A percentile compares a stretch with the other conserved stretches of the same genome.
These are phyloP conservation scores for Fregetta grallaria DNA, from an alignment of 2,113 vertebrate genomes.

Conservation along the genomic window DNA sequence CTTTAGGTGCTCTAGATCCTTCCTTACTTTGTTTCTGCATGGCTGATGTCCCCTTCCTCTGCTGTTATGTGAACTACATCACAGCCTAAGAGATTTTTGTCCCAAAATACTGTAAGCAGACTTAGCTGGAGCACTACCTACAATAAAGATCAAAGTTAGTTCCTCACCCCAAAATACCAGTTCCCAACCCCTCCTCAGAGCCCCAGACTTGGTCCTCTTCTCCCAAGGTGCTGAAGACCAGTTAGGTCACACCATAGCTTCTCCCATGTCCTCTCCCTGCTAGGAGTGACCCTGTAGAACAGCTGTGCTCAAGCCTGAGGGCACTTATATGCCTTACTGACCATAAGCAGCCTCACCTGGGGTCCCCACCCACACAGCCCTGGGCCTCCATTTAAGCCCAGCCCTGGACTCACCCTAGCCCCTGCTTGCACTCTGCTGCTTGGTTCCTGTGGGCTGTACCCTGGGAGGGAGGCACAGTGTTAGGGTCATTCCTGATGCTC, in stretches of 20 bases:
- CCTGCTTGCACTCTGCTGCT: fast-evolving
- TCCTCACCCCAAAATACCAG: background rate
- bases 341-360: background rate
- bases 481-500: fast-evolving
- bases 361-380: background rate
- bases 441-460: fast-evolving
- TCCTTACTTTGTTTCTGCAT: background rate
- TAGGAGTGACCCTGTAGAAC: fast-evolving
- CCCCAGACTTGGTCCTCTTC: fast-evolving
- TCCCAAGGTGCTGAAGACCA: background rate
- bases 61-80: background rate
- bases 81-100: background rate
- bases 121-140: fast-evolving
- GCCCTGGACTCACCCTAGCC: fast-evolving
- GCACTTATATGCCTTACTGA: background rate
- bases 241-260: fast-evolving
- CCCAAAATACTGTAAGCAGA: background rate
- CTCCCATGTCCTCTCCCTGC: fast-evolving
- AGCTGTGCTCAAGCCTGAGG: background rate
- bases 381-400: background rate
- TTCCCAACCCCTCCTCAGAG: background rate
- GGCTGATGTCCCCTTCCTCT: background rate
- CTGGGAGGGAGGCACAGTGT: fast-evolving
- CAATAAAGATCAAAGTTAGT: background rate
- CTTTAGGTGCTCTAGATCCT: background rate